Evolutionary conservation across 2,888 invertebrate species (phyloP), one percentile per base, ranked within the genome.

Genomic region (Nemurella pictetii): DNA sequence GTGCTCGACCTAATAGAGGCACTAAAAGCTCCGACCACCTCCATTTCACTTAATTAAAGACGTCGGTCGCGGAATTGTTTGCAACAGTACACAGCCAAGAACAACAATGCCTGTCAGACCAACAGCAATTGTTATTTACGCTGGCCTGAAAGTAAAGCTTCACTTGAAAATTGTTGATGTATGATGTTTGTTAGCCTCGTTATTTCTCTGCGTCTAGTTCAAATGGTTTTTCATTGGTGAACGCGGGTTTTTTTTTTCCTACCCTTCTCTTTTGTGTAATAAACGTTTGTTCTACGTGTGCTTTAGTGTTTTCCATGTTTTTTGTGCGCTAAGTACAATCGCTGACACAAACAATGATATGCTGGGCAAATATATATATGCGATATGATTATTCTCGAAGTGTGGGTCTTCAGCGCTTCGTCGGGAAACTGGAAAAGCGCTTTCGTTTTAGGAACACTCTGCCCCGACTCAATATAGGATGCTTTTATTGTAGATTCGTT

Each of bases 231-330:
- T 78, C 30, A 30, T 78, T 28, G 27, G 75, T 12, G 30, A 3
- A 27, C 4, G 5, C 30, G 78, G 29, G 2, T 28, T 78, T 78
- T 78, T 78, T 78, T 30, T 29, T 29, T 74, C 15, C 25, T 74
- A n/a, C 5, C 55, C 55, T 27, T 78, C 78, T 78, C 78, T 78
- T 78, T 78, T 78, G 78, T 78, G 78, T 78, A 30, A 78, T 78
- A 78, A 78, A 78, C 29, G 78, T 78, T 78, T 78, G 78, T 78
- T 78, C 78, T 78, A 75, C 75, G 75, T 75, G 75, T 78, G 30
- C 78, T 78, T 78, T 30, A n/a, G 78, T 78, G 26, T 78, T 78
- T 78, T 78, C 29, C 30, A 15, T 29, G 26, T 29, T 29, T n/a
- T 78, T 5, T 30, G n/a, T 29, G 20, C 20, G 28, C n/a, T 30